phyloP scores from a whole-genome alignment of 1,140 invertebrate species.

The Trichonephila clavata region DNA sequence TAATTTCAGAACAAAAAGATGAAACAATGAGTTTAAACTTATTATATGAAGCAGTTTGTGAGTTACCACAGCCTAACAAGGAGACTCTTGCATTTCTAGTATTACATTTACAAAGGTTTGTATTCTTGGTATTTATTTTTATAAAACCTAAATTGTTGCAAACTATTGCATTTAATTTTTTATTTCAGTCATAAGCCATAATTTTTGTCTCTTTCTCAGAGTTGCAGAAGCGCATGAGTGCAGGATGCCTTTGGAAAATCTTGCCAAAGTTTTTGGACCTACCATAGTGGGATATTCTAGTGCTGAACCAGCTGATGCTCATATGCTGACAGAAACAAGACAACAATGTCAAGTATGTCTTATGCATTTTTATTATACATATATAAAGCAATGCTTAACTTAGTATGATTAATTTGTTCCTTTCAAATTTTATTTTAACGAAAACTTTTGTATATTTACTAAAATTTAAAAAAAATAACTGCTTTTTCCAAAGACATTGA shows the following conservation, averaged over 20 bases:
- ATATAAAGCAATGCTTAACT: no score
- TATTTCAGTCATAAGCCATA: no score
- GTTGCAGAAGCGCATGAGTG: conserved; percentile 87
- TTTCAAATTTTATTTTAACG: no score
- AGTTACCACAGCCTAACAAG: conserved; percentile 90
- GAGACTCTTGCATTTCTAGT: conserved; percentile 93
- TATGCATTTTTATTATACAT: neutral
- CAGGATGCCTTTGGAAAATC: conserved; percentile 89
- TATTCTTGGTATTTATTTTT: neutral
- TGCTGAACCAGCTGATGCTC: conserved; percentile 84
- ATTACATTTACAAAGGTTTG: conserved; percentile 89
- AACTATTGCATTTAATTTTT: no score
- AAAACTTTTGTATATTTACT: no score
- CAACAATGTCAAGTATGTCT: conserved; percentile 84
- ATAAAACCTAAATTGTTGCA: neutral
- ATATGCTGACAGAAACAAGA: conserved; percentile 85
- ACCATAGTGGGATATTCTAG: conserved; percentile 91
- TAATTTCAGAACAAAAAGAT: conserved; percentile 80
- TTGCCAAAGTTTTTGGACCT: conserved; percentile 91
- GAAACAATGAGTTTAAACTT: conserved; percentile 81
- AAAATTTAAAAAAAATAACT: no score
- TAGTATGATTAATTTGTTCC: no score
- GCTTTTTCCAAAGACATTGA: no score
- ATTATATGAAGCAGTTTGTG: conserved; percentile 86
- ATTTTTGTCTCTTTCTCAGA: conserved; percentile 81